These are phyloP conservation scores for Pseudomyrmex cubaensis DNA, from an alignment of 1,140 invertebrate species.

Conservation along the genomic window DNA sequence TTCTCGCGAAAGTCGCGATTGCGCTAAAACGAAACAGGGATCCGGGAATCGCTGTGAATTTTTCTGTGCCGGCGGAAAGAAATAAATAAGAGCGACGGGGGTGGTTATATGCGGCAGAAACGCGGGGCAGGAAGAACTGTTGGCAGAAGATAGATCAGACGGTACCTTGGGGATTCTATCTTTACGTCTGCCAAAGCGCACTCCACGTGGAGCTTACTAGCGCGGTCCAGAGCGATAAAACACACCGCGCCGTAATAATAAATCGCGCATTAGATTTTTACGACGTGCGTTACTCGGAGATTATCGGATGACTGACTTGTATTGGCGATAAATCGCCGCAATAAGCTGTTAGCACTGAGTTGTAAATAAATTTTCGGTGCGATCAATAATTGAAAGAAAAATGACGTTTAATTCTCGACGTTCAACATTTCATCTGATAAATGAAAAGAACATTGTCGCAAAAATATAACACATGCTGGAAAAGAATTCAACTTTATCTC, in stretches of 20 bases:
- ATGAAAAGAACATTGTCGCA: too few species aligned
- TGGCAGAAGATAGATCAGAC: conserved; percentile 69
- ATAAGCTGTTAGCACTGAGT: background rate
- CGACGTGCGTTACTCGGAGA: conserved; percentile 5
- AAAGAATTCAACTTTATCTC: too few species aligned
- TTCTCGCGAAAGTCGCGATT: background rate
- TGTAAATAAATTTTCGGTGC: background rate
- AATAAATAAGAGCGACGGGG: conserved; percentile 64
- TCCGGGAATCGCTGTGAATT: conserved; percentile 35
- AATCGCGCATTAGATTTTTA: conserved; percentile 53
- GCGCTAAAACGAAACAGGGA: conserved; percentile 33
- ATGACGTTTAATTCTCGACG: background rate
- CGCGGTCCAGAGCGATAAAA: conserved; percentile 31
- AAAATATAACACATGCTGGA: background rate
- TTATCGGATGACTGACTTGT: conserved; percentile 25
- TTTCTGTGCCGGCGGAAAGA: conserved; percentile 48
- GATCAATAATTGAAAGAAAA: background rate
- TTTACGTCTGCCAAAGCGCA: conserved; percentile 33
- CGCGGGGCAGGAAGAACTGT: conserved; percentile 46
- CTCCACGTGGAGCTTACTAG: conserved; percentile 13
- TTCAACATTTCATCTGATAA: too few species aligned
- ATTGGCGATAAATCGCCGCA: background rate
- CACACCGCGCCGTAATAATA: conserved; percentile 28
- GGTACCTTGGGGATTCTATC: conserved; percentile 65
- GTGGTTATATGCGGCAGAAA: conserved; percentile 31